Evolutionary conservation across 2,113 vertebrate genomes (phyloP).

Genomic region (Pelodiscus sinensis): DNA sequence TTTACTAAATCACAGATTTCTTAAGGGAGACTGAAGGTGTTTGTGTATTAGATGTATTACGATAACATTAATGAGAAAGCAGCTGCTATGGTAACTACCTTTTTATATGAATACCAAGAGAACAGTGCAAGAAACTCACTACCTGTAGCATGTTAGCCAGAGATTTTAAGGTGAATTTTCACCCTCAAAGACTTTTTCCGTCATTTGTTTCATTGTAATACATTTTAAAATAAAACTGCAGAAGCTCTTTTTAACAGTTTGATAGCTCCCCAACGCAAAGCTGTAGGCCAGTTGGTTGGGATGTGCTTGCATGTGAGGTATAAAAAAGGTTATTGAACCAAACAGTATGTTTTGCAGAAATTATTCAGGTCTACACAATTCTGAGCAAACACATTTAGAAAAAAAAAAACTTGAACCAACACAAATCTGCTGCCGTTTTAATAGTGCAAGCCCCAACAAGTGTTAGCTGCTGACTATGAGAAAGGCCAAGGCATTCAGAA

Average conservation of each 20-base stretch:
- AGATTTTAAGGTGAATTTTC: neutral
- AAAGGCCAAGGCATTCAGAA: neutral
- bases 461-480: slow-evolving; percentile 24
- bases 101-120: neutral
- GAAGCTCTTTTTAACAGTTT: neutral
- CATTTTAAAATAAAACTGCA: neutral
- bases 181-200: neutral
- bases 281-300: neutral
- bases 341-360: neutral
- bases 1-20: slow-evolving; percentile 16
- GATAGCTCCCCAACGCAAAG: neutral
- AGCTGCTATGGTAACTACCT: neutral
- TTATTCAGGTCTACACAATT: neutral
- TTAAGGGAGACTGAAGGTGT: neutral
- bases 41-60: slow-evolving; percentile 1
- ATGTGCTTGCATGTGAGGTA: neutral
- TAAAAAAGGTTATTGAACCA: neutral
- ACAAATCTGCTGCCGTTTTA: neutral
- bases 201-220: neutral
- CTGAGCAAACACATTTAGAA: neutral
- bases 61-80: slow-evolving; percentile 6
- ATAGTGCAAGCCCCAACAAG: slow-evolving; percentile 47
- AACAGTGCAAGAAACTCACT: slow-evolving; percentile 12
- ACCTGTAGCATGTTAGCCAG: neutral
- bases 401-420: neutral